Conservation (phyloP, 2,888 invertebrate species). For the Netelia fuscicornis region DNA sequence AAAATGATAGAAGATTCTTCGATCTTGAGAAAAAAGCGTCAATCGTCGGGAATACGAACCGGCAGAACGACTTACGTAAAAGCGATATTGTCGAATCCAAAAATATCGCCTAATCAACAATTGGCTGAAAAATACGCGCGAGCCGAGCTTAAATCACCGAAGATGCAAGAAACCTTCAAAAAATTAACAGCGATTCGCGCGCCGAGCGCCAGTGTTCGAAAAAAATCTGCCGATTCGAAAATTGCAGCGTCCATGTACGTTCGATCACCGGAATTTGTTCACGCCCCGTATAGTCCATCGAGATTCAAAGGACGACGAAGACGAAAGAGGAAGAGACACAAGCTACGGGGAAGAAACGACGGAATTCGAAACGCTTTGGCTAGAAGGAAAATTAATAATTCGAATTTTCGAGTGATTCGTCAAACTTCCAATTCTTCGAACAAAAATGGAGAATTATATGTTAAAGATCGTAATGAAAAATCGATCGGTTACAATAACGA, state of each 20-base stretch:
- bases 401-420: conserved; percentile 67
- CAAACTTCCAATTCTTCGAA: conserved; percentile 43
- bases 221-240: background rate
- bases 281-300: conserved; percentile 27
- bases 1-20: background rate
- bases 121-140: conserved; percentile 75
- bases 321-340: conserved; percentile 66
- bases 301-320: conserved; percentile 53
- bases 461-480: conserved; percentile 31
- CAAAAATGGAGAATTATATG: background rate
- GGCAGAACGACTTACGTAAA: conserved; percentile 62
- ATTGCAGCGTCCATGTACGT: conserved; percentile 1
- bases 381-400: conserved; percentile 47
- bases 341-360: background rate
- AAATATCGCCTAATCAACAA: conserved; percentile 55
- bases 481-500: conserved; percentile 2
- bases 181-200: conserved; percentile 69
- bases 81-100: conserved; percentile 62
- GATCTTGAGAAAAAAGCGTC: conserved; percentile 21
- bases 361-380: conserved; percentile 60
- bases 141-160: conserved; percentile 73
- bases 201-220: conserved; percentile 7
- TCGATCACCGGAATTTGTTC: background rate
- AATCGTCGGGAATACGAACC: conserved; percentile 34
- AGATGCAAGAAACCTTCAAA: conserved; percentile 74